Percentiles rank a stretch among this genome's conserved stretches.
These are phyloP conservation scores for Neodon shergylaensis DNA, from an alignment of 2,113 vertebrate genomes.

Conservation along the genomic window DNA sequence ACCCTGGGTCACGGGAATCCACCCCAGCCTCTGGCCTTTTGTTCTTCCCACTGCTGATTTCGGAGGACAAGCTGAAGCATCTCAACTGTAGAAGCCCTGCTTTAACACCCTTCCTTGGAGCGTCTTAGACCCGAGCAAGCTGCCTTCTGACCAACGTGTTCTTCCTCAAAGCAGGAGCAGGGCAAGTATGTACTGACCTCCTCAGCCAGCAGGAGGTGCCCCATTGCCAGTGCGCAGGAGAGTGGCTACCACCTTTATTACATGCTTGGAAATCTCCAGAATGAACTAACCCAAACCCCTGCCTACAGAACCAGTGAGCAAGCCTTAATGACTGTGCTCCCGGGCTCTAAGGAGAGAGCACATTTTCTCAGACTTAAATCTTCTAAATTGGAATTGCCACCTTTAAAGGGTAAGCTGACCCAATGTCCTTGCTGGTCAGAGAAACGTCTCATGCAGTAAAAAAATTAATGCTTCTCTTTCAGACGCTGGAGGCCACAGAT, in stretches of 20 bases:
- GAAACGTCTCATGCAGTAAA: constrained; percentile 19
- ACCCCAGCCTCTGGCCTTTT: background rate
- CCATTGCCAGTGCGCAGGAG: background rate
- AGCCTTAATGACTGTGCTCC: constrained; percentile 50
- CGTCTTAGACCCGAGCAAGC: background rate
- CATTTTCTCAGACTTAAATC: constrained; percentile 69
- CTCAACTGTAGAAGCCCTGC: background rate
- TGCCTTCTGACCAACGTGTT: background rate
- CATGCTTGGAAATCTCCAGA: background rate
- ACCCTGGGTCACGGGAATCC: background rate
- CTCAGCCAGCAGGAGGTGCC: background rate
- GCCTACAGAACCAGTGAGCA: fast-evolving
- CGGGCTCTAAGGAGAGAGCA: constrained; percentile 25
- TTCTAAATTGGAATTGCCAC: constrained; percentile 73
- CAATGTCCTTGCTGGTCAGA: constrained; percentile 64
- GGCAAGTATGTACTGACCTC: background rate
- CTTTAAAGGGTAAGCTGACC: constrained; percentile 72
- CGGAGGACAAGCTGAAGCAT: background rate
- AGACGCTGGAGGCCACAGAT: background rate
- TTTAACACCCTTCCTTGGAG: background rate
- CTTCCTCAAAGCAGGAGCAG: background rate
- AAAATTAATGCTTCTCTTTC: constrained; percentile 60
- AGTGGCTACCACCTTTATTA: background rate
- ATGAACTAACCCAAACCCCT: constrained; percentile 47
- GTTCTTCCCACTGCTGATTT: background rate